A percentile compares a stretch with the other conserved stretches of the same genome.
Evolutionary conservation across 2,113 vertebrate genomes (phyloP).

Genomic region (Sminthopsis crassicaudata): DNA sequence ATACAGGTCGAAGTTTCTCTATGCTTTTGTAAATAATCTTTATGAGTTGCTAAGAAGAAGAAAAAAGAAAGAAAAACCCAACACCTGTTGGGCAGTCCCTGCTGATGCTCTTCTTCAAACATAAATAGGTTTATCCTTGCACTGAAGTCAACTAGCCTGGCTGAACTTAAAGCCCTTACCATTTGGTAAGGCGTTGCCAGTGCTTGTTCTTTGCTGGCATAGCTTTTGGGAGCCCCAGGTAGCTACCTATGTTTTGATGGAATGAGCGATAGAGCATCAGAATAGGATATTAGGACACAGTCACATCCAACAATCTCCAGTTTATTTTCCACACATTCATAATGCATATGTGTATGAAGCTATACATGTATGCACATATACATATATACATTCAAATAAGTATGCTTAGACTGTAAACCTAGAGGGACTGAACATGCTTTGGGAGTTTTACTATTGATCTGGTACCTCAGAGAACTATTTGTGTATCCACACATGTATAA

Average conservation of each 20-base stretch:
- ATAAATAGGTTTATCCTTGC: background rate
- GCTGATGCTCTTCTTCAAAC: background rate
- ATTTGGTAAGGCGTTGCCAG: background rate
- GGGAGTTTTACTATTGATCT: background rate
- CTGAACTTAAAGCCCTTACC: background rate
- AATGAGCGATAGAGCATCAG: background rate
- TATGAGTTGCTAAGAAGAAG: background rate
- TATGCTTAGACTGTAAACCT: background rate
- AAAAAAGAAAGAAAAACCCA: background rate
- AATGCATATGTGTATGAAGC: background rate
- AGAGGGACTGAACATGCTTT: background rate
- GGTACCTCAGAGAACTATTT: background rate
- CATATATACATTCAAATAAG: background rate
- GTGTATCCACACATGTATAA: background rate
- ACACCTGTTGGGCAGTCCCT: background rate
- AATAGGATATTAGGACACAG: background rate
- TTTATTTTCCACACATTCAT: background rate
- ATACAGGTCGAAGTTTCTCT: background rate
- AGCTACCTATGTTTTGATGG: background rate
- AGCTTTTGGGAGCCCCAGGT: background rate
- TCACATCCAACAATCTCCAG: background rate
- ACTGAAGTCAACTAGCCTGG: background rate
- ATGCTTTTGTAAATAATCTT: background rate
- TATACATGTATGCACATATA: background rate
- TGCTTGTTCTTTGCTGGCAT: background rate